These are phyloP conservation scores for Balaeniceps rex DNA, from an alignment of 2,113 vertebrate species.

Conservation along the genomic window DNA sequence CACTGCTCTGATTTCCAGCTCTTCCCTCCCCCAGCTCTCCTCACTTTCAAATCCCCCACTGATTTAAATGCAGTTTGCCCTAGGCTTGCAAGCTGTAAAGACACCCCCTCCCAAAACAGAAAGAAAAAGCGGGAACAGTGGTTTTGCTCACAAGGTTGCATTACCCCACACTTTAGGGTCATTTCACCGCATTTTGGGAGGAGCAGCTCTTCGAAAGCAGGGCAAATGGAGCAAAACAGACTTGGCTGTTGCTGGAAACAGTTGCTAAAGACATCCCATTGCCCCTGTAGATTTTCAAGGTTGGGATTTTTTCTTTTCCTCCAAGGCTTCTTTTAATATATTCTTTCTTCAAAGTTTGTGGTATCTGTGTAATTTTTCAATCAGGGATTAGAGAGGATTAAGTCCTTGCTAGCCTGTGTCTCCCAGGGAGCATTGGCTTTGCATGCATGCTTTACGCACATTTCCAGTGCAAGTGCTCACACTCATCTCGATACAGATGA, in stretches of 20 bases:
- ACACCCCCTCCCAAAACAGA: neutral
- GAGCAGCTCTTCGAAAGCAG: neutral
- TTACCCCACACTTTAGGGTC: neutral
- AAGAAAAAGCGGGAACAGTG: neutral
- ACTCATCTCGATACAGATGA: neutral
- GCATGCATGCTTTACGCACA: neutral
- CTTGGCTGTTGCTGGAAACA: neutral
- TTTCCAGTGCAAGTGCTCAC: neutral
- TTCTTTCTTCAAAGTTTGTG: conserved; percentile 48
- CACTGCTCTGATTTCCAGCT: neutral
- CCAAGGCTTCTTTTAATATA: conserved; percentile 14
- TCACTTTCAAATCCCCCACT: neutral
- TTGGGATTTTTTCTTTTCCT: neutral
- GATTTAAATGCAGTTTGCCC: neutral
- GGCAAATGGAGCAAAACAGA: neutral
- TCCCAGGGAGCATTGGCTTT: neutral
- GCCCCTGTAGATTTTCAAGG: neutral
- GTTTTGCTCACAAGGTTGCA: neutral
- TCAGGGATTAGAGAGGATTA: conserved; percentile 45
- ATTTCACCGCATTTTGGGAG: neutral
- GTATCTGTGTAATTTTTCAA: conserved; percentile 47
- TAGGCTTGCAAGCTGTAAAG: neutral
- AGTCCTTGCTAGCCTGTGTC: neutral
- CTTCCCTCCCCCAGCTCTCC: neutral
- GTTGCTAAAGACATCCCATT: neutral